Conservation (phyloP, 2,113 vertebrate species). For the Macquaria australasica region DNA sequence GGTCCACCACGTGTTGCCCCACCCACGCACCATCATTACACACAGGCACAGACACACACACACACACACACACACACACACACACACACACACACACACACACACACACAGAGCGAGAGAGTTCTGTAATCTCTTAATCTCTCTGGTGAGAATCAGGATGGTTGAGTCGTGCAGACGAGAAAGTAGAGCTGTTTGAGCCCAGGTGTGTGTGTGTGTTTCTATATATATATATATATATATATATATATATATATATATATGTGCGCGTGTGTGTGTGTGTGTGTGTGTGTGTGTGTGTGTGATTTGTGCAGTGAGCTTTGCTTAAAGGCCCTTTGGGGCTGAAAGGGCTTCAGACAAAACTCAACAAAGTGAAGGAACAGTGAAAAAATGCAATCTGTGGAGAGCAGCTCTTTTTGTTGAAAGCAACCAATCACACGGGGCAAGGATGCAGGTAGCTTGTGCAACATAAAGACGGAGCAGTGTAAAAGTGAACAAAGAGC, state of each 20-base stretch:
- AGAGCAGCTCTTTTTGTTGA: not conserved
- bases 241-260: too few species aligned
- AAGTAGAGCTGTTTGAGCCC: slow-evolving; percentile 18
- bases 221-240: too few species aligned
- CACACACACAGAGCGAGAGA: not conserved
- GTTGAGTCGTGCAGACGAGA: slow-evolving; percentile 29
- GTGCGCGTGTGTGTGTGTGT: slow-evolving; percentile 2
- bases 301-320: not conserved
- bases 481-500: slow-evolving; percentile 11
- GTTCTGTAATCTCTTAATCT: slow-evolving; percentile 74
- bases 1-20: slow-evolving; percentile 36
- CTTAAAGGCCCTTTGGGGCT: slow-evolving; percentile 1
- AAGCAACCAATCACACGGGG: not conserved
- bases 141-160: slow-evolving; percentile 47
- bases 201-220: slow-evolving; percentile 23
- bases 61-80: slow-evolving; percentile 4
- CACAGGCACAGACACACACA: slow-evolving; percentile 25
- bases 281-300: not conserved
- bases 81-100: not conserved
- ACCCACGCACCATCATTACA: slow-evolving; percentile 40
- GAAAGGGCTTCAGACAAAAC: slow-evolving; percentile 13
- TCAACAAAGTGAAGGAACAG: not conserved
- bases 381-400: not conserved
- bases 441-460: not conserved
- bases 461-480: not conserved